Evolutionary conservation across 1,140 invertebrate species (phyloP), one percentile per base, ranked within the genome.

Genomic region (Pomacea maculata): DNA sequence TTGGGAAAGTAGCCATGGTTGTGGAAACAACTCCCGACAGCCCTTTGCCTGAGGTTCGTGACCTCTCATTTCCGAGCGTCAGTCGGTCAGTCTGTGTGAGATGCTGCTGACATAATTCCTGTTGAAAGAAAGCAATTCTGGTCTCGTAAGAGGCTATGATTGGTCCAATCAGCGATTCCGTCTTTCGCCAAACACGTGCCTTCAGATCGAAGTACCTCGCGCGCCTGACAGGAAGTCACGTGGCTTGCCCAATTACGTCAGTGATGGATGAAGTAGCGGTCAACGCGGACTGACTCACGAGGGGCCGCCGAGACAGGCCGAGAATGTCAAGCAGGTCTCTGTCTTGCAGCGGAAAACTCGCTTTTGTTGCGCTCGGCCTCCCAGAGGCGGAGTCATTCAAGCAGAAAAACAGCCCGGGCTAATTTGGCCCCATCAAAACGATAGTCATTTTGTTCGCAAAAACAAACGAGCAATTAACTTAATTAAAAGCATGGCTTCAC

Each of bases 401-500:
- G n/a, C 67, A 70, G 21, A 34, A 70, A 65, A 70, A n/a, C 21
- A 70, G 21, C 67, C 11, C 67, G 6, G 57, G 57, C 67, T n/a
- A 25, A 25, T 25, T n/a, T 70, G 4, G 3, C 21, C 1, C 67
- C 67, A 70, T 70, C 67, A 70, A 70, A 70, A 70, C 67, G 67
- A 70, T 34, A 70, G 67, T n/a, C 67, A 34, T 70, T 70, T 70
- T 34, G 67, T 34, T 70, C 11, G n/a, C 34, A 45, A 70, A 70
- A 70, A 70, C 67, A 70, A 70, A 70, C 67, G 67, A 70, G 67
- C 67, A 70, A 70, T 70, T 70, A 70, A 34, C 67, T 70, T 70
- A 70, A 70, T 70, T 70, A 70, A 70, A 70, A 34, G 67, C 67
- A 25, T n/a, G n/a, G 29, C 67, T 25, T 34, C 67, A 70, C n/a